phyloP scores from a whole-genome alignment of 1,140 invertebrate genomes.

The Armadillidium nasatum region DNA sequence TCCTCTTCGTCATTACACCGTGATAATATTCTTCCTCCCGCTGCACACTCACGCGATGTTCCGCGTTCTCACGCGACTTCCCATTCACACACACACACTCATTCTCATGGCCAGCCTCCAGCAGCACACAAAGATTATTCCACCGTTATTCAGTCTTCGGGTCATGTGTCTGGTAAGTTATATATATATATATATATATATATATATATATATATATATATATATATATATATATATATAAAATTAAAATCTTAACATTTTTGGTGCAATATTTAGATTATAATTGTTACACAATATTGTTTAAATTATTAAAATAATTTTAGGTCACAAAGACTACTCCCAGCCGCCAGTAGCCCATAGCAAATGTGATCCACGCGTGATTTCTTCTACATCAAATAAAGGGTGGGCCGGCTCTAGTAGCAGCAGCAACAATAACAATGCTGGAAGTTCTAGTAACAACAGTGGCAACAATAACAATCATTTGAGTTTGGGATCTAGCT shows the following conservation, averaged over 20 bases:
- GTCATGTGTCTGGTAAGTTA: background rate
- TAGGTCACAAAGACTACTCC: conserved; percentile 53
- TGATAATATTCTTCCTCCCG: conserved; percentile 25
- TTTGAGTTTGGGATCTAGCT: background rate
- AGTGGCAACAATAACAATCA: conserved; percentile 36
- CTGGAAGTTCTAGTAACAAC: conserved; percentile 30
- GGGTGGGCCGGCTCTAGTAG: conserved; percentile 30
- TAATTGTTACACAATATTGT: too few relatives aligned
- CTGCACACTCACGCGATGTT: conserved; percentile 28
- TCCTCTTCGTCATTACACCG: conserved; percentile 26
- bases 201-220: too few relatives aligned
- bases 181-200: too few relatives aligned
- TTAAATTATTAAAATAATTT: background rate
- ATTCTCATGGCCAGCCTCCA: conserved; percentile 37
- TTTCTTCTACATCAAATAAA: conserved; percentile 39
- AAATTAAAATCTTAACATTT: too few relatives aligned
- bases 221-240: too few relatives aligned
- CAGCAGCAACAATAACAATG: conserved; percentile 21
- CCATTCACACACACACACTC: conserved; percentile 25
- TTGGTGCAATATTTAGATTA: too few relatives aligned
- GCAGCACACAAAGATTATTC: conserved; percentile 45
- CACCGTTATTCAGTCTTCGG: background rate
- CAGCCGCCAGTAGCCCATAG: conserved; percentile 63
- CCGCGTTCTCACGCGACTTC: background rate
- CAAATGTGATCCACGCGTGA: conserved; percentile 47